Evolutionary conservation across 2,113 vertebrate species (phyloP).

Genomic region (Megaleporinus macrocephalus): DNA sequence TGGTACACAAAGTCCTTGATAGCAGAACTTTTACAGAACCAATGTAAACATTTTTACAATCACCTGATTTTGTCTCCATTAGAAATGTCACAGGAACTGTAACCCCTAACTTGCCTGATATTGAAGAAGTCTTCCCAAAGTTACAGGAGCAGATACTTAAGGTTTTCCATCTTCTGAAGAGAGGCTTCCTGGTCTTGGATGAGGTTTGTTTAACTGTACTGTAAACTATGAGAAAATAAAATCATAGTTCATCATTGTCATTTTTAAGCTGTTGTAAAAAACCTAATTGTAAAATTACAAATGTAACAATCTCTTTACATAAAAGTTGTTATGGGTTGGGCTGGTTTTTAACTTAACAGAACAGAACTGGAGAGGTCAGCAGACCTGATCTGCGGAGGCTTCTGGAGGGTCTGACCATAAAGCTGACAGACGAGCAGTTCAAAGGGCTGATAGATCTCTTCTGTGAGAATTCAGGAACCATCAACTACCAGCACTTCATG

Average conservation of each 20-base stretch:
- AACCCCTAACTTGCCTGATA: constrained; percentile 38
- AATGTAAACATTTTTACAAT: too few species aligned
- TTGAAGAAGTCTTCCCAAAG: constrained; percentile 64
- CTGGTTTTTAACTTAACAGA: constrained; percentile 53
- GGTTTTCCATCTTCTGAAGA: constrained; percentile 61
- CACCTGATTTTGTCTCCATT: not conserved
- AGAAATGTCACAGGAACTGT: constrained; percentile 37
- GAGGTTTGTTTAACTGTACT: constrained; percentile 50
- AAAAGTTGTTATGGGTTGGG: not conserved
- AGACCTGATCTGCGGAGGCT: constrained; percentile 60
- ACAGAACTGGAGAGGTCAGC: constrained; percentile 53
- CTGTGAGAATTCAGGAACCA: constrained; percentile 59
- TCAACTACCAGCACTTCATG: constrained; percentile 56
- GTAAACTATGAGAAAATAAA: not conserved
- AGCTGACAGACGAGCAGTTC: constrained; percentile 68
- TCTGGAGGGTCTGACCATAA: constrained; percentile 56
- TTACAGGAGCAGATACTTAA: constrained; percentile 51
- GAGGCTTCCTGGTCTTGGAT: constrained; percentile 59
- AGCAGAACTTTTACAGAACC: too few species aligned
- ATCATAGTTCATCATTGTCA: too few species aligned
- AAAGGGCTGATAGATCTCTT: constrained; percentile 63
- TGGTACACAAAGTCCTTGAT: too few species aligned
- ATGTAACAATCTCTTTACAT: not conserved
- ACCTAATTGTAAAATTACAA: not conserved
- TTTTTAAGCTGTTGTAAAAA: too few species aligned